These are phyloP conservation scores for Zaprionus gabonicus DNA, from an alignment of 1,140 invertebrate species.

Conservation along the genomic window DNA sequence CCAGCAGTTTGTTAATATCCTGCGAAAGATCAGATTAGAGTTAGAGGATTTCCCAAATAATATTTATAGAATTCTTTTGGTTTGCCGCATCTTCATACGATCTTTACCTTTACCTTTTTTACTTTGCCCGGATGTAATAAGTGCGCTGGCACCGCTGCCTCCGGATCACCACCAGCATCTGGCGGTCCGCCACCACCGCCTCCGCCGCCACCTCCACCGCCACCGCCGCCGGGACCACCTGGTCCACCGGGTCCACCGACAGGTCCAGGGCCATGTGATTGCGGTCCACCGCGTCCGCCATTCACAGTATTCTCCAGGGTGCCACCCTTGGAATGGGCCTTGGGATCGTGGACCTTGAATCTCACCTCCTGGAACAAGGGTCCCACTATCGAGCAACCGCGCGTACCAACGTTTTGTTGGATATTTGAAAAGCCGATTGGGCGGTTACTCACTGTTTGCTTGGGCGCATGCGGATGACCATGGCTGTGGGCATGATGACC, in stretches of 20 bases:
- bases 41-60: not conserved
- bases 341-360: conserved; percentile 96
- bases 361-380: conserved; percentile 95
- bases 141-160: conserved; percentile 89
- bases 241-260: conserved; percentile 63
- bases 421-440: conserved; percentile 85
- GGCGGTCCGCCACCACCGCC: conserved; percentile 79
- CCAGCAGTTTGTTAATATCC: conserved; percentile 94
- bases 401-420: conserved; percentile 84
- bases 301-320: conserved; percentile 96
- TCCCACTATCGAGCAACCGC: conserved; percentile 89
- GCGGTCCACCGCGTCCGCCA: conserved; percentile 88
- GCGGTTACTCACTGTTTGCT: conserved; percentile 85
- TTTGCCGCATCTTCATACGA: conserved; percentile 53
- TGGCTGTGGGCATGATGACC: conserved; percentile 84
- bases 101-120: conserved; percentile 84
- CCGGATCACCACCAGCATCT: conserved; percentile 86
- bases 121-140: conserved; percentile 92
- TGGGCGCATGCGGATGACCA: conserved; percentile 84
- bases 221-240: conserved; percentile 85
- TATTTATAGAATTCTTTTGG: not conserved
- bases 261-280: conserved; percentile 79
- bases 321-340: conserved; percentile 95
- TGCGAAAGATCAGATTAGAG: conserved; percentile 63
- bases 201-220: conserved; percentile 86